A percentile compares a stretch with the other conserved stretches of the same genome.
Evolutionary conservation across 1,140 invertebrate genomes (phyloP).

Genomic region (Cyrtorhinus lividipennis): DNA sequence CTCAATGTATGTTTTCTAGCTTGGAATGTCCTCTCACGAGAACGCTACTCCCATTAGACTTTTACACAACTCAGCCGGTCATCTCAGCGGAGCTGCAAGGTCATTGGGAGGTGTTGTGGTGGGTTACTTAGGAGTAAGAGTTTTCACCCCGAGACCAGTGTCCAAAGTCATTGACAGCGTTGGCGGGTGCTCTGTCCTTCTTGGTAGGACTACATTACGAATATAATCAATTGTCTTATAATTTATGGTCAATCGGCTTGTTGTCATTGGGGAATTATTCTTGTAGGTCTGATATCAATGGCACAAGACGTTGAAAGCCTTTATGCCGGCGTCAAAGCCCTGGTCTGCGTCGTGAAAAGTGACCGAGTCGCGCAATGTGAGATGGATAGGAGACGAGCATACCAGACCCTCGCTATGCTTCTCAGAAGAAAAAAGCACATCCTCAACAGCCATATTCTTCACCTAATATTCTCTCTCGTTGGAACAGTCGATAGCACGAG

Average conservation of each 20-base stretch:
- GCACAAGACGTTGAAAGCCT: slow-evolving; percentile 92
- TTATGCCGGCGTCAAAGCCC: slow-evolving; percentile 92
- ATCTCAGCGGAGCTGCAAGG: slow-evolving; percentile 81
- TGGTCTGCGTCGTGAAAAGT: slow-evolving; percentile 93
- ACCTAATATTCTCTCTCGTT: slow-evolving; percentile 87
- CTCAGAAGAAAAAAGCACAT: slow-evolving; percentile 81
- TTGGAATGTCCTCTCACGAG: slow-evolving; percentile 95
- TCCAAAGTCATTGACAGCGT: slow-evolving; percentile 90
- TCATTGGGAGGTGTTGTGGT: slow-evolving; percentile 92
- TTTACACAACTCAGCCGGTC: slow-evolving; percentile 90
- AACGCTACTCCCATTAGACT: slow-evolving; percentile 93
- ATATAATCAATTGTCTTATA: neutral
- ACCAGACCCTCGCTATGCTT: slow-evolving; percentile 88
- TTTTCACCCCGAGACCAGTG: slow-evolving; percentile 88
- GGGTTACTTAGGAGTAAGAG: slow-evolving; percentile 84
- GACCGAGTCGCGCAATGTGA: slow-evolving; percentile 76
- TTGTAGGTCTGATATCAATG: slow-evolving; percentile 85
- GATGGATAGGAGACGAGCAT: slow-evolving; percentile 70
- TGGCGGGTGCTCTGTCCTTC: slow-evolving; percentile 82
- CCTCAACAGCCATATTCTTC: slow-evolving; percentile 90
- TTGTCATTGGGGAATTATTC: slow-evolving; percentile 42
- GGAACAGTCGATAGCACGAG: slow-evolving; percentile 73
- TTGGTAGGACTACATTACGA: too few relatives aligned
- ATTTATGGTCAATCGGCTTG: neutral
- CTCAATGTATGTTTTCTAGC: slow-evolving; percentile 32